These are phyloP conservation scores for Champsocephalus esox DNA, from an alignment of 2,797 vertebrate species.

Conservation along the genomic window DNA sequence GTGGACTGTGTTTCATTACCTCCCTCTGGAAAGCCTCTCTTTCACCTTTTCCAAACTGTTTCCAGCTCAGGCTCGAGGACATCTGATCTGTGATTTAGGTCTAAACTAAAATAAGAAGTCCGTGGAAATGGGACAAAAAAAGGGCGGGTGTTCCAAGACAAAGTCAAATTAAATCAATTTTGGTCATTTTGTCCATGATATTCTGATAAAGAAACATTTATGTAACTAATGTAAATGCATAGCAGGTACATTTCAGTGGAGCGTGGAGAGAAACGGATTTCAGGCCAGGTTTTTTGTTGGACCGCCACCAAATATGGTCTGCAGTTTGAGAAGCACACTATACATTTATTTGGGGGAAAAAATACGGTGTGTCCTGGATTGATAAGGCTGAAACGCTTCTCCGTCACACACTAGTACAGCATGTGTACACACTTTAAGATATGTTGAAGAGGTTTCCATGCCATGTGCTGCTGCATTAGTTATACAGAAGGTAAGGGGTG, in stretches of 20 bases:
- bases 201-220: constrained; percentile 57
- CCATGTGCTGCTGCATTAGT: constrained; percentile 30
- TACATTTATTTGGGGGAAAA: constrained; percentile 42
- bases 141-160: constrained; percentile 32
- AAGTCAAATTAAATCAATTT: constrained; percentile 62
- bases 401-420: constrained; percentile 21
- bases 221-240: constrained; percentile 52
- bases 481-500: constrained; percentile 13
- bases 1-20: constrained; percentile 65
- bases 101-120: constrained; percentile 32
- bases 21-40: constrained; percentile 70
- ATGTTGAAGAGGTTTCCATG: constrained; percentile 27
- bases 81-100: constrained; percentile 60
- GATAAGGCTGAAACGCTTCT: constrained; percentile 22
- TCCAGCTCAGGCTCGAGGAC: constrained; percentile 46
- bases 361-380: constrained; percentile 25
- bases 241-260: constrained; percentile 52
- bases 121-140: constrained; percentile 35
- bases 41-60: constrained; percentile 70
- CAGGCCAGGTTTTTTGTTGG: constrained; percentile 44
- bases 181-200: constrained; percentile 52
- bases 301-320: constrained; percentile 63
- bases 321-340: constrained; percentile 37
- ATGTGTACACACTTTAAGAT: constrained; percentile 2
- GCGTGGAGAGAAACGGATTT: constrained; percentile 48